Evolutionary conservation across 2,888 invertebrate species (phyloP), one percentile per base, ranked within the genome.

Genomic region (Lithodes maja): DNA sequence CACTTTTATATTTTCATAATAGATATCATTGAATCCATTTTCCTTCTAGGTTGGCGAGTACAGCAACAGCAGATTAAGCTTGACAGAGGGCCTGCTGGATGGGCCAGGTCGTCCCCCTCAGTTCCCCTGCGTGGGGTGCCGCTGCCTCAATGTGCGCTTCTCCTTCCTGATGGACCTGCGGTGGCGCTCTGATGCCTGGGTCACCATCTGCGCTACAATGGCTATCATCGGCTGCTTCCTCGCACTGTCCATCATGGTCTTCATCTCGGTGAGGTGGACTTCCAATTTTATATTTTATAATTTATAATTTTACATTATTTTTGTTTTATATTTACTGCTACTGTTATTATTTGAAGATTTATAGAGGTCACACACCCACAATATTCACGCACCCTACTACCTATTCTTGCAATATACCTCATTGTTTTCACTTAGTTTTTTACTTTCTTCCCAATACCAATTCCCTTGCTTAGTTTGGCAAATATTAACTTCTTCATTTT

Each of bases 141-240:
- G 77, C 53, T 88, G 88, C 75, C 88, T 88, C 50, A 88, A 88
- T 69, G 85, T 88, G 1, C 85, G 85, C 12, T 88, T 88, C 85
- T 77, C 84, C 80, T 88, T 88, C 88, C 85, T 88, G 61, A 55
- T 71, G 33, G 88, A 88, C 75, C 81, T 88, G 61, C 54, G 81
- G 54, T 88, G 88, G 88, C 74, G 88, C 9, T 79, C 84, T 1
- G 85, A 88, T 52, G 75, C 88, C 33, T 88, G 88, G 88, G 88
- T 88, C 52, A 88, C 88, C 75, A 88, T 88, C 55, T 88, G 85
- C 75, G 88, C 85, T 17, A 88, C 88, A 74, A 88, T 85, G 88
- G 84, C 88, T 53, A 88, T 88, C 61, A 88, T 77, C 15, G 88
- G 88, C 17, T 68, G 84, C 53, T 81, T 88, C 50, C 61, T 85